Evolutionary conservation across 2,113 vertebrate species (phyloP), one percentile per base, ranked within the genome.

Genomic region (Mus pahari): DNA sequence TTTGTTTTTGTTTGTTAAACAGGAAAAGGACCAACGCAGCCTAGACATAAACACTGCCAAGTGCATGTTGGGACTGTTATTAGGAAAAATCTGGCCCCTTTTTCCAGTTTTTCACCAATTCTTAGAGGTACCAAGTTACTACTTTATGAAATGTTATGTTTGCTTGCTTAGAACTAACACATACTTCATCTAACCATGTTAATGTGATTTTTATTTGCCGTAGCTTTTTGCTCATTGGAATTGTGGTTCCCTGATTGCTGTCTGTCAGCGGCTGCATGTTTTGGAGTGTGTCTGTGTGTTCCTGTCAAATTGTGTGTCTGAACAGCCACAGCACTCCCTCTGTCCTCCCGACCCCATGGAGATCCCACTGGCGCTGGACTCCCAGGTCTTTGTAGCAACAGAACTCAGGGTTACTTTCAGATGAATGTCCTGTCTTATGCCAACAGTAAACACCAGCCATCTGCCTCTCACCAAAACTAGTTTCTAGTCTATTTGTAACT

Each of bases 1-100:
- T 88, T 97, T 95, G 83, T 92, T 89, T 89, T 97, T 98, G 86
- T 97, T 96, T 97, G 45, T 98, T 95, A 97, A 96, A 97, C 98
- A 99, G 99, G 99, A 99, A 98, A 99, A 99, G 97, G 99, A 99
- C 98, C 99, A 99, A 98, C 99, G 99, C 98, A 99, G 99, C 99
- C 99, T 99, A 99, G 99, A 99, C 98, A 99, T 99, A 96, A 99
- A 99, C 98, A 99, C 99, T 98, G 99, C 99, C 98, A 99, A 99
- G 97, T 99, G 99, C 96, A 99, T 99, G 99, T 98, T 99, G 99
- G 99, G 99, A 97, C 99, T 99, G 97, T 99, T 99, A 90, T 98
- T 99, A 98, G 99, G 99, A 98, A 99, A 99, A 99, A 99, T 99
- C 24, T 99, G 99, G 99, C 99, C 99, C 53, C 99, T 99, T 96